phyloP scores from a whole-genome alignment of 2,797 vertebrate genomes.

The Lycodopsis pacificus region DNA sequence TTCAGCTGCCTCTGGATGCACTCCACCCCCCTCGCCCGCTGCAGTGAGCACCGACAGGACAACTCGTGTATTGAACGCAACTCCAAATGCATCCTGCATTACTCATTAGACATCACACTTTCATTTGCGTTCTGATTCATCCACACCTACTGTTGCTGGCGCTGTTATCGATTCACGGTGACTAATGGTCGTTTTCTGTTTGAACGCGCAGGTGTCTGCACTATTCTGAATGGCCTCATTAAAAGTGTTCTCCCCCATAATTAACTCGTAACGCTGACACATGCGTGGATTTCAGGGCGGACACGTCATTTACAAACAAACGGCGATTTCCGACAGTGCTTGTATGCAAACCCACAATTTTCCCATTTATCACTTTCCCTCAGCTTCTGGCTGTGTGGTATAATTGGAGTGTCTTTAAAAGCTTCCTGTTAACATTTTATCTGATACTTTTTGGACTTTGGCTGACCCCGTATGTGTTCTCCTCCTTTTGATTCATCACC shows the following conservation, averaged over 20 bases:
- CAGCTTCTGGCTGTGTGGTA: not conserved
- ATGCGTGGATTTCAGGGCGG: slow-evolving; percentile 30
- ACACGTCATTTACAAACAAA: slow-evolving; percentile 38
- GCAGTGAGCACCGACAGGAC: slow-evolving; percentile 30
- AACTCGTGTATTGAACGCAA: slow-evolving; percentile 26
- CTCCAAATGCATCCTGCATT: slow-evolving; percentile 38
- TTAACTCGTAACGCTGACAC: slow-evolving; percentile 54
- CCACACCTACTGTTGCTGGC: slow-evolving; percentile 26
- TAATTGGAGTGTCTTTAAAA: slow-evolving; percentile 7
- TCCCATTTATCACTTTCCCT: not conserved
- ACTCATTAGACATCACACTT: slow-evolving; percentile 33
- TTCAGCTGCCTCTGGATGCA: slow-evolving; percentile 52
- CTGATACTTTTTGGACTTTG: slow-evolving; percentile 55
- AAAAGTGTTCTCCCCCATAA: slow-evolving; percentile 50
- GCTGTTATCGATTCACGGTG: slow-evolving; percentile 44
- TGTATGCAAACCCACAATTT: slow-evolving; percentile 29
- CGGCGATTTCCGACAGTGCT: not conserved
- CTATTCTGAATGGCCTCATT: slow-evolving; percentile 48
- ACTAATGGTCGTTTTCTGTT: slow-evolving; percentile 64
- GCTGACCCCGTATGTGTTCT: slow-evolving; percentile 36
- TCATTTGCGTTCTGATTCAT: slow-evolving; percentile 61
- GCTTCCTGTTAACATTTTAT: slow-evolving; percentile 27
- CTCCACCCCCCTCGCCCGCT: slow-evolving; percentile 38
- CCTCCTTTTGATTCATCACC: slow-evolving; percentile 31
- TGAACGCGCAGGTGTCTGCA: slow-evolving; percentile 59